phyloP scores from a whole-genome alignment of 92 coral and sea anemone species.

The Phenganax stokvisi region DNA sequence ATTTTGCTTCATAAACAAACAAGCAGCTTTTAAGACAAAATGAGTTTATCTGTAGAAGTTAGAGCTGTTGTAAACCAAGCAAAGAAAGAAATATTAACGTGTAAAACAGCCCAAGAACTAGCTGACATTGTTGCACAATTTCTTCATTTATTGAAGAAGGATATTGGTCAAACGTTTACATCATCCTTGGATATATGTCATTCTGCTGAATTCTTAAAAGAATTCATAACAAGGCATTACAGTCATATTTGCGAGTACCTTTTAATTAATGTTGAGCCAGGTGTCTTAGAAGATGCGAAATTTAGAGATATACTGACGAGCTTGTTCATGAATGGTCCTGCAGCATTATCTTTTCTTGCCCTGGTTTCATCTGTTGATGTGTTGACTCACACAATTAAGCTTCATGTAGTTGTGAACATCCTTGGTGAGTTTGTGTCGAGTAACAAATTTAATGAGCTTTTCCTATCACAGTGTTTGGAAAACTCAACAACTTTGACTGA shows the following conservation, averaged over 20 bases:
- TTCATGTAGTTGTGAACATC: conserved; percentile 44
- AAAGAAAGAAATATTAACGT: conserved; percentile 1
- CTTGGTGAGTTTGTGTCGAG: conserved; percentile 52
- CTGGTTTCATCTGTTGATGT: conserved; percentile 54
- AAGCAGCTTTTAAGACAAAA: neutral
- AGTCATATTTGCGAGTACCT: conserved; percentile 26
- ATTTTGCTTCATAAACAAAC: neutral
- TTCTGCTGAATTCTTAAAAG: conserved; percentile 45
- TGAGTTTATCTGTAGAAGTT: conserved; percentile 23
- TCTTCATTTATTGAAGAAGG: neutral
- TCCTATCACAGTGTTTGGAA: conserved; percentile 51
- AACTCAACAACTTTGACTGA: conserved; percentile 20
- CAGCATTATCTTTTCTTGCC: conserved; percentile 57
- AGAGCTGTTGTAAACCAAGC: conserved; percentile 22
- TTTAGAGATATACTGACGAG: conserved; percentile 46
- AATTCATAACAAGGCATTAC: conserved; percentile 55
- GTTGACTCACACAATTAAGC: conserved; percentile 36
- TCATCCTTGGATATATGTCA: conserved; percentile 18
- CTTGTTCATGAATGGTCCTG: conserved; percentile 66
- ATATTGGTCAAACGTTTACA: neutral
- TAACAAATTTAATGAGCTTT: conserved; percentile 56
- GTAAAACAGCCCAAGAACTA: conserved; percentile 17
- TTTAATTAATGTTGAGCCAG: neutral
- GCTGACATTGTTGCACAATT: conserved; percentile 10
- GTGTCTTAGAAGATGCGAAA: conserved; percentile 26